A percentile compares a stretch with the other conserved stretches of the same genome.
phyloP scores from a whole-genome alignment of 2,888 invertebrate genomes.

The Scaptomyza caliginosa region DNA sequence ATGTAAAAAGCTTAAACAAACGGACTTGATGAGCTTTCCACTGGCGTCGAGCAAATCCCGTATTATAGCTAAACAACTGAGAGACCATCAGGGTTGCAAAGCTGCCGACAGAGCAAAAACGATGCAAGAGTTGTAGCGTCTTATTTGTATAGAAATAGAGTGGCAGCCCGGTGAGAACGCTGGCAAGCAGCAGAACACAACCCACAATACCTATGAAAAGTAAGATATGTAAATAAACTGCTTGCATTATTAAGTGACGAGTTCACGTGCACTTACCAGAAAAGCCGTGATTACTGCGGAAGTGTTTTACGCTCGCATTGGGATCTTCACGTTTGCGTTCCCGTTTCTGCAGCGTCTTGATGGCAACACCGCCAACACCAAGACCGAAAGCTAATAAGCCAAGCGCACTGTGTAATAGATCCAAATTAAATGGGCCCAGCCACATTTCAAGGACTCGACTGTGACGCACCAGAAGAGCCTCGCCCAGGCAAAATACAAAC shows the following conservation, averaged over 20 bases:
- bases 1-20: constrained; percentile 69
- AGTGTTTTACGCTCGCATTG: constrained; percentile 72
- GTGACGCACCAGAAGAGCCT: constrained; percentile 79
- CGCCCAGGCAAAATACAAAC: constrained; percentile 80
- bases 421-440: constrained; percentile 56
- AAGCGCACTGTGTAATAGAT: constrained; percentile 70
- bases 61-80: constrained; percentile 79
- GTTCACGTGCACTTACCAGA: constrained; percentile 60
- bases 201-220: constrained; percentile 70
- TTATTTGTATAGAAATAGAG: constrained; percentile 44
- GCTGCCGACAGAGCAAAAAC: constrained; percentile 66
- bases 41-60: constrained; percentile 80
- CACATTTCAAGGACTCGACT: constrained; percentile 52
- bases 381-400: constrained; percentile 73
- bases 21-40: constrained; percentile 61
- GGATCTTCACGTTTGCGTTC: constrained; percentile 73
- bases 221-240: constrained; percentile 18
- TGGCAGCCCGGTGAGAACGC: constrained; percentile 63
- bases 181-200: constrained; percentile 64
- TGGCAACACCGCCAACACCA: constrained; percentile 72
- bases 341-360: constrained; percentile 62
- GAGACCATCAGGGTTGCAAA: constrained; percentile 74
- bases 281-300: constrained; percentile 77
- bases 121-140: constrained; percentile 61
- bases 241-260: constrained; percentile 6